Base-by-base conservation (phyloP, 2,113 vertebrate genomes). In the Dipodomys spectabilis region DNA sequence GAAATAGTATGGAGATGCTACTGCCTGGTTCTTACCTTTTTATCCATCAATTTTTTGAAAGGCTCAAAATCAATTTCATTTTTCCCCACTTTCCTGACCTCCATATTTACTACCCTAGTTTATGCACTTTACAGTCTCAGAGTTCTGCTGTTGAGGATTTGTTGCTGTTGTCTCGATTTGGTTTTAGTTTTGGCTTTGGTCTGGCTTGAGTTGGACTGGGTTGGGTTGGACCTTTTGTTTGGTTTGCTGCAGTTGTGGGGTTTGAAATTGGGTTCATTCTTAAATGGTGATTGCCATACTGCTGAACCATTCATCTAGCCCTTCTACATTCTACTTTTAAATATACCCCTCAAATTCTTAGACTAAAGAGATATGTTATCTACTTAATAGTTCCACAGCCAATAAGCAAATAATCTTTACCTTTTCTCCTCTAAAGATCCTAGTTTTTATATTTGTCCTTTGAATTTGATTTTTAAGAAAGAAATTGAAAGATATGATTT, bases 381-480 rank as follows among this genome's bases (percentile, higher is more conserved):
- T 72, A 49, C 44, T 86, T 84, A 12, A 85, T 64, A 68, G 49
- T 60, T 95, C 19, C 44, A 39, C 20, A 67, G 22, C 30, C 5
- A 11, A 57, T 75, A 94, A 80, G 93, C 44, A 13, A n/a, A 65
- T 35, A 71, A 45, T 53, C 12, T 67, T 83, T 45, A 69, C 60
- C 2, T 49, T 23, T 28, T 79, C 6, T 64, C 45, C 27, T 23
- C 7, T 19, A 18, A 88, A 88, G 39, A 2, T 44, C 44, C 80
- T 30, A 30, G 2, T 25, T 45, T 23, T 9, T 49, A 64, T 71
- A 81, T 93, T 39, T 39, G 65, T 77, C 83, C 62, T 89, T 84
- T 90, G 57, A 90, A 49, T 79, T 87, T 60, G 80, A 69, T 75
- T 53, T 77, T 44, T 82, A 91, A 88, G 27, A 82, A 82, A 92